Conservation (phyloP, 1,140 invertebrate genomes). For the Cepaea nemoralis region DNA sequence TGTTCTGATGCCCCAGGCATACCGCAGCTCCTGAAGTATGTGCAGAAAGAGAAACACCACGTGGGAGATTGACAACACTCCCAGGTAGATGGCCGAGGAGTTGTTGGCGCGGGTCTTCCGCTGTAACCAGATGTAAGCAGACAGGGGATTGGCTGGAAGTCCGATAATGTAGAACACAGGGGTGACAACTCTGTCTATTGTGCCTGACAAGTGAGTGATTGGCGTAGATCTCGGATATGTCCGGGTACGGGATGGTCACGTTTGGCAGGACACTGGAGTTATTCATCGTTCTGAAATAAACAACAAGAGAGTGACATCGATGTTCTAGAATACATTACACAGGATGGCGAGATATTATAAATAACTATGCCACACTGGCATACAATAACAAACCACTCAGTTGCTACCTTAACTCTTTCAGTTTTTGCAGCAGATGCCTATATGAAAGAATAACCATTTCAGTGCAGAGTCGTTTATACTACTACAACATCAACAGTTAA, state of each 20-base stretch:
- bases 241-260: neutral
- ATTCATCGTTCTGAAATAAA: slow-evolving; percentile 16
- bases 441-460: too few species aligned
- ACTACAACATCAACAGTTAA: too few species aligned
- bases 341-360: too few species aligned
- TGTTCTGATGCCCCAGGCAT: slow-evolving; percentile 59
- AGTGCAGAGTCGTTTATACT: too few species aligned
- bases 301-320: neutral
- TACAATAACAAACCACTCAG: too few species aligned
- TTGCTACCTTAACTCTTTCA: too few species aligned
- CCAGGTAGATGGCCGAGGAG: slow-evolving; percentile 68
- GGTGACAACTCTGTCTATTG: slow-evolving; percentile 54
- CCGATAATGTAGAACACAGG: slow-evolving; percentile 66
- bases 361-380: too few species aligned
- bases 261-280: neutral
- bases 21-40: slow-evolving; percentile 63
- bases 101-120: slow-evolving; percentile 58
- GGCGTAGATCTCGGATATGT: slow-evolving; percentile 30
- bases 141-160: slow-evolving; percentile 62
- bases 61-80: slow-evolving; percentile 63
- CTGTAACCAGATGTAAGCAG: slow-evolving; percentile 64
- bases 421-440: too few species aligned
- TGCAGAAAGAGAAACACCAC: slow-evolving; percentile 61
- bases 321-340: neutral
- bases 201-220: slow-evolving; percentile 47